Base-by-base conservation (phyloP, 2,888 invertebrate genomes). In the Pristionchus fissidentatus region DNA sequence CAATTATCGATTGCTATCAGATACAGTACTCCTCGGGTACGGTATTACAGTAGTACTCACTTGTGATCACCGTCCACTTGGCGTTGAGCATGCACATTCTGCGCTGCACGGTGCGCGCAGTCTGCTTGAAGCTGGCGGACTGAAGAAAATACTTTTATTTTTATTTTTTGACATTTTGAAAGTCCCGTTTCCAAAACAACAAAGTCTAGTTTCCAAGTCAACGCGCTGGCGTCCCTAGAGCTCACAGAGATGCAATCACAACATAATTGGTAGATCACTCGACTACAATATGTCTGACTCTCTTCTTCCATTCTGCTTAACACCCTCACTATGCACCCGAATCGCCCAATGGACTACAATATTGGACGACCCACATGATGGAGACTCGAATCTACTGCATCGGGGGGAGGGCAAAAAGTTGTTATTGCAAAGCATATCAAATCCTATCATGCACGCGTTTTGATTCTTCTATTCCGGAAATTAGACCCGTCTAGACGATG, bases 31-130 rank as follows among this genome's bases (percentile, higher is more conserved):
- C 19, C 8, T 49, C 19, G 49, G 8, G 49, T 49, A 49, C n/a
- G n/a, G n/a, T n/a, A n/a, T n/a, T n/a, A n/a, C n/a, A n/a, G n/a
- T n/a, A n/a, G n/a, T 62, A 46, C 73, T 73, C 29, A 46, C 87
- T 85, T 15, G 90, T 62, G 60, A 91, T 87, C 66, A 90, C 87
- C 26, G 90, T 92, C 89, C 91, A 92, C 83, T 92, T 92, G 49
- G 88, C 85, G 80, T 91, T 91, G 75, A 88, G 84, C 84, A 89
- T 84, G 75, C 92, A 92, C 85, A 91, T 88, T 70, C 89, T 86
- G 26, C 90, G 89, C 83, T 90, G 91, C n/a, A 92, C 91, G 3
- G 90, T 89, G 19, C 88, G 88, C 1, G 92, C 90, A 1, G 89
- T 90, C 70, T 85, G 87, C 78, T 90, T 88, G 89, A 92, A 92